A percentile compares a stretch with the other conserved stretches of the same genome.
Conservation (phyloP, 30 jellyfish, hydroid and myxozoan species). For the Turritopsis rubra region DNA sequence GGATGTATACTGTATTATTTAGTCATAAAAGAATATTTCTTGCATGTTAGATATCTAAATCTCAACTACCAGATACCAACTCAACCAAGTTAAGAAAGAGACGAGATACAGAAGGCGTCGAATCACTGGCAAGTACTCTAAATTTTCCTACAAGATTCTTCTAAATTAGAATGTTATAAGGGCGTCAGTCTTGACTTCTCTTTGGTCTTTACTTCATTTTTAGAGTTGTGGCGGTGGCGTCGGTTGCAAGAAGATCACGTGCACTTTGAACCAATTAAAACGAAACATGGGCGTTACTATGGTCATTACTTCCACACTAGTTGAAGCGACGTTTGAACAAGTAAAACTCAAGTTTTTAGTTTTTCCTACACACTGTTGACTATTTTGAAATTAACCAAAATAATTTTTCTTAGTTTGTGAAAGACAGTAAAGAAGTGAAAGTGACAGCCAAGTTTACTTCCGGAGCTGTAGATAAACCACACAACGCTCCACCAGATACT, state of each 20-base stretch:
- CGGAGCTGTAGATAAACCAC: conserved; percentile 20
- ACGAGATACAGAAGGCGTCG: neutral
- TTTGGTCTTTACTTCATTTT: neutral
- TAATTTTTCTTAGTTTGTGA: conserved; percentile 11
- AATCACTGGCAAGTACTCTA: neutral
- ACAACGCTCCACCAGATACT: conserved; percentile 22
- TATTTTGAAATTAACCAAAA: neutral
- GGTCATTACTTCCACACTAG: conserved; percentile 59
- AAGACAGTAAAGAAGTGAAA: conserved; percentile 13
- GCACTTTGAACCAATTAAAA: conserved; percentile 5
- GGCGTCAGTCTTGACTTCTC: too few relatives aligned
- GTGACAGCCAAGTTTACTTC: conserved; percentile 30
- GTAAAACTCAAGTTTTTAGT: conserved; percentile 18
- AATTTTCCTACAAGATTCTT: too few relatives aligned
- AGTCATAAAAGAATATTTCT: too few relatives aligned
- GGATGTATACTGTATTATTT: too few relatives aligned
- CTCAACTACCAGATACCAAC: neutral
- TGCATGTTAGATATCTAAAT: neutral
- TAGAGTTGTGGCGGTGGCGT: conserved; percentile 30
- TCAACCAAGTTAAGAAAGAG: neutral
- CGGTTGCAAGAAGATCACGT: conserved; percentile 12
- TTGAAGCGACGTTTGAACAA: conserved; percentile 59
- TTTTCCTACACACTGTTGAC: neutral
- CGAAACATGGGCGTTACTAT: conserved; percentile 40
- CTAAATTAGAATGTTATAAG: too few relatives aligned